These are phyloP conservation scores for Phainopepla nitens DNA, from an alignment of 2,113 vertebrate species.

Conservation along the genomic window DNA sequence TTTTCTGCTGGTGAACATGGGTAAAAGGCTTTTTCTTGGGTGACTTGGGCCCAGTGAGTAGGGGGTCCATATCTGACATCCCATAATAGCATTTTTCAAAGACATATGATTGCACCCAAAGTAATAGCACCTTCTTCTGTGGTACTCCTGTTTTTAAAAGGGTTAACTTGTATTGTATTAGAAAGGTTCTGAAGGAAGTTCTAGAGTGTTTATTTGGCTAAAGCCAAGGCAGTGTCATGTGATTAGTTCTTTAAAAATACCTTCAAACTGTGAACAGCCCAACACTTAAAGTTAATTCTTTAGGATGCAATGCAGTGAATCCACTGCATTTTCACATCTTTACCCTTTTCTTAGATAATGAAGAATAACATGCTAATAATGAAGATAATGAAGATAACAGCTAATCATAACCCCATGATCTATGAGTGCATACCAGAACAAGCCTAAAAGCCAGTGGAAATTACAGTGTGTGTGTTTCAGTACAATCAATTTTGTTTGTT, in stretches of 20 bases:
- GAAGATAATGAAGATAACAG: too few species aligned
- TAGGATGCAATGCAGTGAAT: not conserved
- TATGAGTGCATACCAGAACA: not conserved
- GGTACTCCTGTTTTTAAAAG: not conserved
- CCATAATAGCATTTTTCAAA: not conserved
- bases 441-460: conserved; percentile 32
- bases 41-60: not conserved
- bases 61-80: not conserved
- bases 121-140: not conserved
- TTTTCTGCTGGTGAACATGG: conserved; percentile 16
- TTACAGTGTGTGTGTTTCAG: conserved; percentile 17
- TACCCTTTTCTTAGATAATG: not conserved
- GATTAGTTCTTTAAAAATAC: not conserved
- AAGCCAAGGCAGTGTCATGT: not conserved
- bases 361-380: too few species aligned
- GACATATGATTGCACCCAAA: not conserved
- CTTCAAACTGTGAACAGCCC: not conserved
- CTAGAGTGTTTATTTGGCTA: not conserved
- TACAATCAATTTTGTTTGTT: conserved; percentile 61
- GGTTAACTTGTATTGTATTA: not conserved
- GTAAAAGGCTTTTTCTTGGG: not conserved
- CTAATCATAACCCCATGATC: not conserved
- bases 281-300: not conserved
- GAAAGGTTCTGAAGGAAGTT: not conserved
- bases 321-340: not conserved